phyloP scores from a whole-genome alignment of 1,140 invertebrate species.

The Sipha flava region DNA sequence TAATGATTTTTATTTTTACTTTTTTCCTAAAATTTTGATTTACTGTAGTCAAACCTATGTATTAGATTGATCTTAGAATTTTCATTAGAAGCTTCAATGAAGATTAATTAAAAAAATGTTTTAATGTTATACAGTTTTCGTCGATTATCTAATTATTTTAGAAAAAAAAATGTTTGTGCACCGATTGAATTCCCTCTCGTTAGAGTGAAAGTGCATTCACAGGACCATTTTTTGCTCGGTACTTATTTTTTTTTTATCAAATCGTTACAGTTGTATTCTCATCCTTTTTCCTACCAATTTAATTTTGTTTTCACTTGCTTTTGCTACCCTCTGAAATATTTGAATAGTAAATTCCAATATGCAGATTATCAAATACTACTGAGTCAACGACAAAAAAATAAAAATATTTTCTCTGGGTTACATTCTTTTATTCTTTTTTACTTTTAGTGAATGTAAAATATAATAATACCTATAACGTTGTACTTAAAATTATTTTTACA shows the following conservation, averaged over 20 bases:
- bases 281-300: neutral
- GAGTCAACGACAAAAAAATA: neutral
- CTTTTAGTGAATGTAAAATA: neutral
- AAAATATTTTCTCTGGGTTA: neutral
- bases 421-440: neutral
- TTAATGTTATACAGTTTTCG: too few species aligned
- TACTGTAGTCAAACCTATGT: too few species aligned
- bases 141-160: too few species aligned
- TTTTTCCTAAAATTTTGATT: too few species aligned
- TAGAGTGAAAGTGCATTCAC: too few species aligned
- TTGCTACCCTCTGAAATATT: neutral
- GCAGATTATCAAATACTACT: conserved; percentile 5
- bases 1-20: too few species aligned
- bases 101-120: too few species aligned
- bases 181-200: too few species aligned
- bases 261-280: neutral
- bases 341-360: neutral
- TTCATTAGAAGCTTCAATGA: too few species aligned
- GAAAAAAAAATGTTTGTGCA: too few species aligned
- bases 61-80: too few species aligned
- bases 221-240: too few species aligned
- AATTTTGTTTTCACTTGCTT: neutral
- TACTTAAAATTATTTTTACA: neutral
- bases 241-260: neutral
- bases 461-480: neutral